Evolutionary conservation across 2,797 vertebrate species (phyloP).

Genomic region (Lindbergichthys nudifrons): DNA sequence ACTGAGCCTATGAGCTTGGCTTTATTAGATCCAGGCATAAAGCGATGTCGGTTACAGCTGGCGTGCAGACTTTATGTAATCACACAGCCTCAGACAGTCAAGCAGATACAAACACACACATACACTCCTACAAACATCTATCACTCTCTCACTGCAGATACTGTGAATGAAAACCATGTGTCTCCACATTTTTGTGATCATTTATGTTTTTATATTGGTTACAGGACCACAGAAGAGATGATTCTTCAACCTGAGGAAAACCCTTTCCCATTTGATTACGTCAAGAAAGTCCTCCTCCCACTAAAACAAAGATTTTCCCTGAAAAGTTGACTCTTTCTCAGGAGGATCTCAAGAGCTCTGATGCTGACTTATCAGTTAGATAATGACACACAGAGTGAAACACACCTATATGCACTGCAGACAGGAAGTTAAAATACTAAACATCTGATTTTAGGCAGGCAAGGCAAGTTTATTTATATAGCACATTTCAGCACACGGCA

Average conservation of each 20-base stretch:
- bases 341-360: neutral
- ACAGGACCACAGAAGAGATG: neutral
- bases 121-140: constrained; percentile 4
- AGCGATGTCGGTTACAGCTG: constrained; percentile 70
- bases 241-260: neutral
- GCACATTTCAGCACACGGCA: no score
- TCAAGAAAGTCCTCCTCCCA: neutral
- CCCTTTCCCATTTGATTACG: neutral
- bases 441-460: no score
- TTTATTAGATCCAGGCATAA: constrained; percentile 76
- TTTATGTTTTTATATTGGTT: neutral
- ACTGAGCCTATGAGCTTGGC: constrained; percentile 72
- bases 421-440: neutral
- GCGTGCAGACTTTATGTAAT: constrained; percentile 70
- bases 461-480: no score
- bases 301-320: neutral
- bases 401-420: neutral
- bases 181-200: constrained; percentile 1
- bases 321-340: neutral
- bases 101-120: constrained; percentile 42
- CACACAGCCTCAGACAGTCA: constrained; percentile 58
- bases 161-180: neutral
- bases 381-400: neutral
- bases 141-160: constrained; percentile 8
- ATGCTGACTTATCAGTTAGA: neutral